Base-by-base conservation (phyloP, 2,797 vertebrate genomes). In the Anguilla obscura region DNA sequence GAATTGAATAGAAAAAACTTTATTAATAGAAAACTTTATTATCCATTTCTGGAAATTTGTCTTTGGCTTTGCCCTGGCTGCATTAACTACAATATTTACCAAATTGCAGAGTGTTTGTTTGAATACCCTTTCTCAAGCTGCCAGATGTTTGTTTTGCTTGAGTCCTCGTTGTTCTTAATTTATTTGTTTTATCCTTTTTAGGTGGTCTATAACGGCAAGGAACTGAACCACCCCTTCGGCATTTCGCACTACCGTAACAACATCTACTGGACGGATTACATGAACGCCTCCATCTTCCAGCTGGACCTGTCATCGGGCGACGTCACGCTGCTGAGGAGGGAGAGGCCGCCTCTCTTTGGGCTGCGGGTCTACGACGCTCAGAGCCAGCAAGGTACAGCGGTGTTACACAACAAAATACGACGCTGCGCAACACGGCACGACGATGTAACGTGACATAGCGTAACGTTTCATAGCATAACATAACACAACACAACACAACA, bases 181-280 rank as follows among this genome's bases (percentile, higher is more conserved):
- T 69, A 27, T n/a, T 74, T 21, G 60, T 85, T 50, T 48, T 88
- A 63, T 87, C 56, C 14, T 58, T 58, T 56, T 58, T 79, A 99
- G 99, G 96, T 98, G 93, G 97, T 99, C 88, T 99, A 99, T 94
- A 98, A 92, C 88, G 98, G 98, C 84, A 99, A 98, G 94, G 97
- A 99, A 93, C 90, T 99, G 90, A 99, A 99, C 93, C 99, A 99
- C 91, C 99, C 99, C 2, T 99, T 99, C 87, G 99, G 99, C 90
- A 96, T 99, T 48, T 99, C 99, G 30, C 97, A 99, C 93, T 96
- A 99, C 52, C 96, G 96, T 48, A 97, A 97, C 93, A 97, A 96
- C 85, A 96, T 99, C 89, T 99, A 98, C 95, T 99, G 99, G 99
- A 99, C 99, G 3, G 99, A 99, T 93, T 99, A 99, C 92, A 99